Conservation (phyloP, 1,140 invertebrate species). For the Drosophila arawakana region DNA sequence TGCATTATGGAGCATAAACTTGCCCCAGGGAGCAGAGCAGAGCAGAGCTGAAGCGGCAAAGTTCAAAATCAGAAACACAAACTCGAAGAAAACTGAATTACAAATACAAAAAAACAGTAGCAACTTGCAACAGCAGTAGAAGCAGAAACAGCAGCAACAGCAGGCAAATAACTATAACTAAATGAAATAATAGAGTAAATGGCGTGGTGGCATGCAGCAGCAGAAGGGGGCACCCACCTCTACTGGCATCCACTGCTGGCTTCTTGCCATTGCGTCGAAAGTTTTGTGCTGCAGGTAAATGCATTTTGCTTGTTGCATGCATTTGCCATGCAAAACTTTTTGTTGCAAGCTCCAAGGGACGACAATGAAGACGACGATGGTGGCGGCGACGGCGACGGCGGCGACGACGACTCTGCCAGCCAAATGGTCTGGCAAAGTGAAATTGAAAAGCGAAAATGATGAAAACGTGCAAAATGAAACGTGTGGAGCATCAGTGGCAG, state of each 20-base stretch:
- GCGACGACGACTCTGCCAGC: slow-evolving; percentile 26
- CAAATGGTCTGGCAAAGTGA: slow-evolving; percentile 67
- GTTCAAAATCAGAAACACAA: slow-evolving; percentile 81
- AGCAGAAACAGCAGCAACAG: slow-evolving; percentile 10
- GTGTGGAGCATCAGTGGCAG: slow-evolving; percentile 43
- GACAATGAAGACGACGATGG: slow-evolving; percentile 5
- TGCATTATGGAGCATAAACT: slow-evolving; percentile 72
- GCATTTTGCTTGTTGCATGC: slow-evolving; percentile 81
- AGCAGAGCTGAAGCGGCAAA: slow-evolving; percentile 52
- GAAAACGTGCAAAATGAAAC: slow-evolving; percentile 76
- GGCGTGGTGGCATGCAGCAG: slow-evolving; percentile 5
- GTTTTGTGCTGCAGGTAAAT: slow-evolving; percentile 66
- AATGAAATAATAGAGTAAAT: slow-evolving; percentile 81
- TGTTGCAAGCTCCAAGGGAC: slow-evolving; percentile 53
- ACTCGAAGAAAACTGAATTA: slow-evolving; percentile 77
- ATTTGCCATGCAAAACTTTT: slow-evolving; percentile 67
- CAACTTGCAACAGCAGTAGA: slow-evolving; percentile 43
- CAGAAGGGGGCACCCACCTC: not conserved
- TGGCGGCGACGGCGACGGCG: not conserved
- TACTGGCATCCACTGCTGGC: slow-evolving; percentile 19
- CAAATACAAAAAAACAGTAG: slow-evolving; percentile 38
- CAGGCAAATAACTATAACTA: slow-evolving; percentile 59
- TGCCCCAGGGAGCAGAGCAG: slow-evolving; percentile 36
- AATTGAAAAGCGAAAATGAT: slow-evolving; percentile 78
- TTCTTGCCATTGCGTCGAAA: slow-evolving; percentile 42